A percentile compares a stretch with the other conserved stretches of the same genome.
Evolutionary conservation across 2,113 vertebrate species (phyloP).

Genomic region (Coturnix japonica): DNA sequence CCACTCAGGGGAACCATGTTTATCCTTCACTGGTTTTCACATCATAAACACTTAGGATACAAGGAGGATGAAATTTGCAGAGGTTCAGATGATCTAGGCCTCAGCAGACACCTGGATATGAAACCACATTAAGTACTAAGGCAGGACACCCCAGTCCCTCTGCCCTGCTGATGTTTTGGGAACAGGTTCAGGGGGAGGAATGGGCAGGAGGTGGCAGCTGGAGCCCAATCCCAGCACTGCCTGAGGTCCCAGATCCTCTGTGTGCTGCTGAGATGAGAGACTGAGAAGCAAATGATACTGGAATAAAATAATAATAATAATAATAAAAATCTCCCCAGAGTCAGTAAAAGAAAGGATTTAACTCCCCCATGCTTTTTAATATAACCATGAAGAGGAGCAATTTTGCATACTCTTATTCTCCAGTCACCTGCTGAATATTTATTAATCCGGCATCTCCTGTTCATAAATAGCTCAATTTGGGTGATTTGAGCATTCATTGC

Average conservation of each 20-base stretch:
- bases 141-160: accelerated
- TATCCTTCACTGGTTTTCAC: neutral
- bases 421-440: slow-evolving; percentile 26
- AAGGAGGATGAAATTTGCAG: neutral
- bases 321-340: neutral
- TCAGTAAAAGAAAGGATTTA: neutral
- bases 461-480: slow-evolving; percentile 20
- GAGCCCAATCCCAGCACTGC: neutral
- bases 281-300: neutral
- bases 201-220: neutral
- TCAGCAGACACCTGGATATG: neutral
- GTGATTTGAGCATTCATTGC: neutral
- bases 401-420: neutral
- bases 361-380: neutral
- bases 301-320: neutral
- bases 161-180: accelerated
- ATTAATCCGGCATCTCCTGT: neutral
- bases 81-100: neutral
- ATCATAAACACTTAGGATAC: neutral
- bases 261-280: neutral
- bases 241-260: neutral
- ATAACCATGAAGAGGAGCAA: neutral
- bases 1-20: neutral
- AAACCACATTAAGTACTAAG: neutral
- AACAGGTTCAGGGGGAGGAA: accelerated